phyloP scores from a whole-genome alignment of 2,113 vertebrate genomes.

The Amblyopsis rosae region DNA sequence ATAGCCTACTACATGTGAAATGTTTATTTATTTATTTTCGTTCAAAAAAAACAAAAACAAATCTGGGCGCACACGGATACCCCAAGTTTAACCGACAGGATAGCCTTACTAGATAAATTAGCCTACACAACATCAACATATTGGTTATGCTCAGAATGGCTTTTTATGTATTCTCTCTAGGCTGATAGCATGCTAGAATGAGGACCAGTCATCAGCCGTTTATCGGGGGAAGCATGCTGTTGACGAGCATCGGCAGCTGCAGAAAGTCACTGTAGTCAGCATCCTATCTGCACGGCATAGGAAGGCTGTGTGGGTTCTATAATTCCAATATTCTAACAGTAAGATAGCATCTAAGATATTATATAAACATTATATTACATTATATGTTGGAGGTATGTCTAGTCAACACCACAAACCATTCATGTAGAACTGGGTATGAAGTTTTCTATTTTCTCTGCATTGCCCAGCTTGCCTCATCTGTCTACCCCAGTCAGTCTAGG shows the following conservation, averaged over 20 bases:
- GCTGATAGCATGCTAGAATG: constrained; percentile 47
- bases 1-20: background rate
- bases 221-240: constrained; percentile 42
- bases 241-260: constrained; percentile 52
- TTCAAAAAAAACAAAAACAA: background rate
- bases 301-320: constrained; percentile 26
- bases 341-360: constrained; percentile 24
- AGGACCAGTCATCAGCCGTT: constrained; percentile 47
- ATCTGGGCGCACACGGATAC: too few species aligned
- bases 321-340: constrained; percentile 51
- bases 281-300: constrained; percentile 25
- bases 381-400: too few species aligned
- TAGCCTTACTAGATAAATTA: background rate
- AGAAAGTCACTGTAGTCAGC: constrained; percentile 54
- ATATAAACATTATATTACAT: too few species aligned
- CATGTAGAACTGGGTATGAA: too few species aligned
- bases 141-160: background rate
- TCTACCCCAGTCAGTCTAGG: too few species aligned
- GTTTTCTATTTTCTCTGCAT: too few species aligned
- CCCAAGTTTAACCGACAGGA: background rate
- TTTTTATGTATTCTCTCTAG: constrained; percentile 40
- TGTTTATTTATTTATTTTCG: background rate
- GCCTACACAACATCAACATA: background rate
- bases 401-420: too few species aligned
- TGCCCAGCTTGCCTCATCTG: too few species aligned